Evolutionary conservation across 2,888 invertebrate species (phyloP), one percentile per base, ranked within the genome.

Genomic region (Tupiocoris notatus): DNA sequence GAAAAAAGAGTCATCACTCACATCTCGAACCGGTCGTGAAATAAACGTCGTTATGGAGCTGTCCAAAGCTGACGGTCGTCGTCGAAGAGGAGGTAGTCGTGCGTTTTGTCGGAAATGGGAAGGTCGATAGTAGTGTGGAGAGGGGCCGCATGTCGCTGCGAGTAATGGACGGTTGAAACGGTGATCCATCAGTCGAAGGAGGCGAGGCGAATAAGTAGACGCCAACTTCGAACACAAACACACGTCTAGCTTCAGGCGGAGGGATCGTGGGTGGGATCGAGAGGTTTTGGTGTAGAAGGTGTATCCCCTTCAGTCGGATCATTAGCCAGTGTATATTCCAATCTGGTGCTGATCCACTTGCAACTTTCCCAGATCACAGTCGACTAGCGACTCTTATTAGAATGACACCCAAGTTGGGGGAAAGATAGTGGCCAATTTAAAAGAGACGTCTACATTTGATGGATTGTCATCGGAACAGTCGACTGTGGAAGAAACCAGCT

Each of bases 111-210:
- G n/a, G 59, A 6, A 59, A 59, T 9, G n/a, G 59, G 59, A 9
- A 59, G 59, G 59, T 7, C 12, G 12, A 54, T 7, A 16, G 54
- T 3, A n/a, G 6, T n/a, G 59, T 59, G 59, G 7, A 18, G 6
- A 17, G 59, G 18, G 59, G 59, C 6, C n/a, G 2, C 17, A 59
- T 17, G 59, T n/a, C n/a, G 59, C 20, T 12, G 17, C 17, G 73
- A 62, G 61, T 73, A 73, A 73, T 73, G 73, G 62, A 73, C 62
- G 62, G 73, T 73, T 73, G 62, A 62, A 73, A 73, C 62, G 39
- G 73, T 62, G 62, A 73, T 73, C 73, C 73, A 73, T 73, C 73
- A 73, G 39, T 39, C 6, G 73, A 63, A 21, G 21, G 73, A 62
- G 62, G 61, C 58, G 39, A 73, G 63, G 61, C 73, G 73, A 73